A percentile compares a stretch with the other conserved stretches of the same genome.
Evolutionary conservation across 1,140 invertebrate genomes (phyloP).

Genomic region (Leptopilina clavipes): DNA sequence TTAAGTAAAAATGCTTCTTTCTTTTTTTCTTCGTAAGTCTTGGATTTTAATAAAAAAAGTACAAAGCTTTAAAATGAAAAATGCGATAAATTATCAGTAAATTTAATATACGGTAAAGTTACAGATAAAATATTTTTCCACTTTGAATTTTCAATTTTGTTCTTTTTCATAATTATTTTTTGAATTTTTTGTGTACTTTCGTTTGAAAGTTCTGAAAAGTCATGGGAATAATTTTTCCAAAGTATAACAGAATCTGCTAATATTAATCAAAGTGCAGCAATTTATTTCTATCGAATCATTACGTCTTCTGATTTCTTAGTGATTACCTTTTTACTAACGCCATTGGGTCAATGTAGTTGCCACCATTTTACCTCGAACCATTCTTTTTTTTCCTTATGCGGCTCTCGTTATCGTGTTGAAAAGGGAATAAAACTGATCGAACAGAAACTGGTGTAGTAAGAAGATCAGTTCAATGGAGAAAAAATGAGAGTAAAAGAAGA

Average conservation of each 20-base stretch:
- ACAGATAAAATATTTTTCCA: no score
- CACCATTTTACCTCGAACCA: neutral
- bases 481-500: neutral
- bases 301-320: neutral
- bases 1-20: no score
- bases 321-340: conserved; percentile 25
- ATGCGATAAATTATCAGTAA: no score
- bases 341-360: conserved; percentile 25
- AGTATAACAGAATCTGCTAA: neutral
- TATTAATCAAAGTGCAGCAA: conserved; percentile 17
- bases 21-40: neutral
- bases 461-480: neutral
- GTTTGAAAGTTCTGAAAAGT: no score
- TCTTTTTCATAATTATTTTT: no score
- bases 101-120: no score
- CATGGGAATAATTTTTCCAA: neutral
- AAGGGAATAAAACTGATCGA: neutral
- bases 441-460: neutral
- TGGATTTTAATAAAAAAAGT: neutral
- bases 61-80: neutral
- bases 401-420: neutral
- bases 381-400: neutral
- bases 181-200: neutral
- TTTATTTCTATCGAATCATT: conserved; percentile 26
- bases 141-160: no score